Base-by-base conservation (phyloP, 2,797 vertebrate genomes). In the Eulemur mongoz region DNA sequence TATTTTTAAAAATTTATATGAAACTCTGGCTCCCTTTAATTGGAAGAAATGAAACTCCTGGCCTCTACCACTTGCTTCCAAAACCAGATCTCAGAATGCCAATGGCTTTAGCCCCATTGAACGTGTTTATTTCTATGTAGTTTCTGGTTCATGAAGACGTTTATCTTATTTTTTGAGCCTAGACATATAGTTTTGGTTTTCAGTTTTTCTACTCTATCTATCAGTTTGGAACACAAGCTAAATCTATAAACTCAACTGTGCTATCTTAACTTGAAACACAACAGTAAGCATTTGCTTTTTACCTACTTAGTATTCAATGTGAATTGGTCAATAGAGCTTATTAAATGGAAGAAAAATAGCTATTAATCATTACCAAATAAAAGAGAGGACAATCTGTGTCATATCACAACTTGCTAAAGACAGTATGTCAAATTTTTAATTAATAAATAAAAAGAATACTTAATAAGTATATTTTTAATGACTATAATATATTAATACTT, bases 331-430 rank as follows among this genome's bases (percentile, higher is more conserved):
- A 78, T 12, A 32, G n/a, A 95, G 78, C 12, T 93, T 78, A 69
- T 5, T 52, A 10, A 93, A 75, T 27, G 3, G 25, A 81, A 92
- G 57, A 84, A 95, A 86, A 92, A 40, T 17, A 92, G 6, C 1
- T 57, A 90, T 6, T 54, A 93, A 92, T 20, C 88, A 5, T 1
- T 57, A 90, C 10, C 67, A 93, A 92, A 85, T 79, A 84, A 94
- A 88, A 86, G 40, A 61, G 30, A 7, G 30, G 12, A 30, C 13
- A 54, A 65, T 70, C 57, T 1, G 12, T 45, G 70, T 57, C 32
- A 23, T 35, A 86, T 75, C 7, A 50, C 79, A 91, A 83, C 13
- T 38, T 91, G 40, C 5, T 91, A 72, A 95, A 92, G 45, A 52
- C 2, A 78, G 5, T 70, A 76, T 65, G 23, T 70, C n/a, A 94